Evolutionary conservation across 2,888 invertebrate species (phyloP).

Genomic region (Pseudoips prasinana): DNA sequence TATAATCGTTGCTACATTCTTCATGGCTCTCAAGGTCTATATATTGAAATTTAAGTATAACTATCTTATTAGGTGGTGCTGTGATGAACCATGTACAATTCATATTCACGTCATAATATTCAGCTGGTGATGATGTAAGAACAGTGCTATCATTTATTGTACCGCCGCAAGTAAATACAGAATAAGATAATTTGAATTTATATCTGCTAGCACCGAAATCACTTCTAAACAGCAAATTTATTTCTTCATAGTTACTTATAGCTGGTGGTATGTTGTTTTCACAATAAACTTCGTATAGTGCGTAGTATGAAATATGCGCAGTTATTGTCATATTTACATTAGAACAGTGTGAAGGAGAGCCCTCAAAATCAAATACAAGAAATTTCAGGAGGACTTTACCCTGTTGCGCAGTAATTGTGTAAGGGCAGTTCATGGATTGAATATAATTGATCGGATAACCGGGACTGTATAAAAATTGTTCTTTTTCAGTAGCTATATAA

Average conservation of each 20-base stretch:
- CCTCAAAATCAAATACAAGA: constrained; percentile 79
- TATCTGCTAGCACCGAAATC: constrained; percentile 76
- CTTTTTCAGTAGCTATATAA: constrained; percentile 74
- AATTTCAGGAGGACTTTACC: constrained; percentile 80
- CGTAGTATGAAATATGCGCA: constrained; percentile 26
- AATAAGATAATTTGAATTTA: constrained; percentile 84
- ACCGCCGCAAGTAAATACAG: constrained; percentile 87
- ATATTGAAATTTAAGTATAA: constrained; percentile 83
- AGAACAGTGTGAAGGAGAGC: constrained; percentile 53
- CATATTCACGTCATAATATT: constrained; percentile 73
- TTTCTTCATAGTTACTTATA: constrained; percentile 42
- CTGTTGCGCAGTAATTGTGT: constrained; percentile 78
- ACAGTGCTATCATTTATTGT: constrained; percentile 82
- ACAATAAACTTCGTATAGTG: constrained; percentile 41
- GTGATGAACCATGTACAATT: constrained; percentile 90
- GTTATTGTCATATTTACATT: constrained; percentile 82
- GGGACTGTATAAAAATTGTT: constrained; percentile 86
- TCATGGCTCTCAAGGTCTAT: constrained; percentile 77
- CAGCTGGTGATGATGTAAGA: constrained; percentile 74
- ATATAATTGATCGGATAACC: constrained; percentile 86
- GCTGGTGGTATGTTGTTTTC: constrained; percentile 59
- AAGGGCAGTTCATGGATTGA: constrained; percentile 83
- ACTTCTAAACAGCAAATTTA: constrained; percentile 78
- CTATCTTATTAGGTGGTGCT: constrained; percentile 84
- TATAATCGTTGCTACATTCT: constrained; percentile 82